Conservation (phyloP, 2,888 invertebrate genomes). For the Apodemia hepburni region DNA sequence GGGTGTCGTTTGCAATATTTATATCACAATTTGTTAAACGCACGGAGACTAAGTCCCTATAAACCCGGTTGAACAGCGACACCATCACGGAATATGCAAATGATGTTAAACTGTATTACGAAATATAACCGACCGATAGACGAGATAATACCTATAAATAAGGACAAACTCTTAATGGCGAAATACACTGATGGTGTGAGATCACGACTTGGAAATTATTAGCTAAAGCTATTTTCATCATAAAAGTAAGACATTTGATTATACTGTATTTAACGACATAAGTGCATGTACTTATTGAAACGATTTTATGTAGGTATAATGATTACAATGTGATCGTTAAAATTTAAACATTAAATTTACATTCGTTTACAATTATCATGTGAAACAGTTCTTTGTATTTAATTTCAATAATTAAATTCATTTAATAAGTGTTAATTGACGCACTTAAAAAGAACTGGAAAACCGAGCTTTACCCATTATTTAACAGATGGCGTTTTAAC, state of each 20-base stretch:
- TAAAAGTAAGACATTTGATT: slow-evolving; percentile 44
- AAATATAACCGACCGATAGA: slow-evolving; percentile 61
- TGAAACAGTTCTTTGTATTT: too few relatives aligned
- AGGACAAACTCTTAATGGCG: slow-evolving; percentile 68
- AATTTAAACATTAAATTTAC: not conserved
- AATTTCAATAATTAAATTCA: too few relatives aligned
- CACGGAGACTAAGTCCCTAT: slow-evolving; percentile 21
- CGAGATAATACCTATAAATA: slow-evolving; percentile 72
- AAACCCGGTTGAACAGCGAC: slow-evolving; percentile 40
- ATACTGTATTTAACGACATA: slow-evolving; percentile 21
- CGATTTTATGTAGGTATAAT: slow-evolving; percentile 30
- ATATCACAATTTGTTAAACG: slow-evolving; percentile 25
- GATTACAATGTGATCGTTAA: not conserved
- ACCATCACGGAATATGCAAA: slow-evolving; percentile 68
- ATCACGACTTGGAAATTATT: slow-evolving; percentile 67
- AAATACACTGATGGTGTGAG: slow-evolving; percentile 67
- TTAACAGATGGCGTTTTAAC: too few relatives aligned
- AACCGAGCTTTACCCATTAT: too few relatives aligned
- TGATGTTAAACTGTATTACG: slow-evolving; percentile 64
- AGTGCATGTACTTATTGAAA: slow-evolving; percentile 29
- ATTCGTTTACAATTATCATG: too few relatives aligned
- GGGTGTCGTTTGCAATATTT: slow-evolving; percentile 23
- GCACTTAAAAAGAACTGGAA: too few relatives aligned
- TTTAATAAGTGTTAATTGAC: too few relatives aligned
- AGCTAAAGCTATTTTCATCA: slow-evolving; percentile 52